Base-by-base conservation (phyloP, 2,113 vertebrate genomes). In the Dipodomys merriami region DNA sequence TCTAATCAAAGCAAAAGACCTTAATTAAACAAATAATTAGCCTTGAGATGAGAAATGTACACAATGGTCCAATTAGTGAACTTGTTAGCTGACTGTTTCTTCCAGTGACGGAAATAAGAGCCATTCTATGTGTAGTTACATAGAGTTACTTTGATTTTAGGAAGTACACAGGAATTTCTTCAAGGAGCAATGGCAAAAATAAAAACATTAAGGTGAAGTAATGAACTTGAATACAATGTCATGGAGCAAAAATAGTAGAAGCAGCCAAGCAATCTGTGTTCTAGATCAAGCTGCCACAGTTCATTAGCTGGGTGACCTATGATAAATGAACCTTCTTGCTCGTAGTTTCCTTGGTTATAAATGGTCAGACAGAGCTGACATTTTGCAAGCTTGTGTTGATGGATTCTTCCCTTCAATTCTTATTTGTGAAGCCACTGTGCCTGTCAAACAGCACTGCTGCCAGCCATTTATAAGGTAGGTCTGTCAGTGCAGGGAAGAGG, bases 21-120 rank as follows among this genome's bases (percentile, higher is more conserved):
- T 86, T 91, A 73, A 93, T 94, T 96, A 95, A 91, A 91, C 60
- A 88, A 96, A 86, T 83, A 96, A 92, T 90, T 95, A 94, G 78
- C 86, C 88, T 93, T 83, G 83, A 88, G 88, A 68, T 77, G 33
- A 95, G 33, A 79, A 72, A 65, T 49, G 13, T 91, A 76, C 53
- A 46, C 85, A 83, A 27, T 77, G 83, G 53, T 68, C 62, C 80
- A 90, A 71, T 95, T 86, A 81, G 76, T 69, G 72, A 88, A 68
- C 83, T 79, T 80, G 39, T 67, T 93, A 82, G 49, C 39, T 39
- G 39, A 76, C 44, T 79, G 49, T 76, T 77, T 46, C 46, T 97
- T 79, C 68, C 65, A 6, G 71, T 30, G 49, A 71, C 9, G 71
- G 29, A 89, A 65, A 68, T 1, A 15, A 44, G 8, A 68, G 35